phyloP scores from a whole-genome alignment of 2,113 vertebrate species.

The Neodontobutis hainanensis region DNA sequence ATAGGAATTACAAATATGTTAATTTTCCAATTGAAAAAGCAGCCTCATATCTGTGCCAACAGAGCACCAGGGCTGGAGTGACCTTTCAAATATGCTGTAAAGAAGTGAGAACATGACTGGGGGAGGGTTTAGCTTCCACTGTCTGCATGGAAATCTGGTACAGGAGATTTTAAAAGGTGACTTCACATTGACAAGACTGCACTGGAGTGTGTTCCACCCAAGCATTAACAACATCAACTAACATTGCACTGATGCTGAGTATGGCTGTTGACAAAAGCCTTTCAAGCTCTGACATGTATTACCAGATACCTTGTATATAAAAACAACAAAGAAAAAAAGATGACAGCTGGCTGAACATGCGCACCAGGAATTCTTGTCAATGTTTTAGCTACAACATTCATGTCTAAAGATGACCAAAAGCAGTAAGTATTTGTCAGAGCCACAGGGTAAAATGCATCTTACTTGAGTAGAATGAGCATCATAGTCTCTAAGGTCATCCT shows the following conservation, averaged over 20 bases:
- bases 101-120: slow-evolving; percentile 5
- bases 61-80: slow-evolving; percentile 27
- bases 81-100: slow-evolving; percentile 42
- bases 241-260: background rate
- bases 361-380: slow-evolving; percentile 44
- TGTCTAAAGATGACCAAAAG: slow-evolving; percentile 25
- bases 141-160: slow-evolving; percentile 18
- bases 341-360: slow-evolving; percentile 20
- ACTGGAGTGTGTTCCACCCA: slow-evolving; percentile 11
- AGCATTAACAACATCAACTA: slow-evolving; percentile 12
- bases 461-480: background rate
- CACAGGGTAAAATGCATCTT: slow-evolving; percentile 1
- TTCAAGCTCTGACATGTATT: slow-evolving; percentile 26
- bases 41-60: slow-evolving; percentile 15
- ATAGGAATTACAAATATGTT: slow-evolving; percentile 30
- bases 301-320: slow-evolving; percentile 6
- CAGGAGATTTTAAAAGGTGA: slow-evolving; percentile 16
- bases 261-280: slow-evolving; percentile 3
- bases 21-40: slow-evolving; percentile 34
- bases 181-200: slow-evolving; percentile 30
- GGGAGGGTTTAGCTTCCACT: background rate
- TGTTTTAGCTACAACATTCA: slow-evolving; percentile 1
- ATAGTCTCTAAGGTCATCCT: slow-evolving; percentile 1
- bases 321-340: slow-evolving; percentile 18
- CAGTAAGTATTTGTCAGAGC: slow-evolving; percentile 20